These are phyloP conservation scores for Metalampra italica DNA, from an alignment of 2,888 invertebrate species.

Conservation along the genomic window DNA sequence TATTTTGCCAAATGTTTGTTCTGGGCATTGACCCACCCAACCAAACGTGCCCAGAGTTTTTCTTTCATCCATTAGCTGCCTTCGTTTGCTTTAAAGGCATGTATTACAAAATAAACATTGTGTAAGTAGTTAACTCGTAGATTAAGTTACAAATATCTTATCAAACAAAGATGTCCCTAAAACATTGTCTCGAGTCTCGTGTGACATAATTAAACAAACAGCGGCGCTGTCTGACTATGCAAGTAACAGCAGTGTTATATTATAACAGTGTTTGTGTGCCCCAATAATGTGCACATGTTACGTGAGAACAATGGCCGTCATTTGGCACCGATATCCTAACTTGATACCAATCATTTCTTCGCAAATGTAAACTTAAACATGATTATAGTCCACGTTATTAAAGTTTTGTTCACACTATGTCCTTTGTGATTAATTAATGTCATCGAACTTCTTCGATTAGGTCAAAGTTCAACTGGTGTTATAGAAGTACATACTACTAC, in stretches of 20 bases:
- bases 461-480: too few relatives aligned
- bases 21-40: background rate
- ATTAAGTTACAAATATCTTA: slow-evolving; percentile 2
- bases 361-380: too few relatives aligned
- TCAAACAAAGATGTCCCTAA: slow-evolving; percentile 8
- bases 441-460: too few relatives aligned
- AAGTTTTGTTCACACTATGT: too few relatives aligned
- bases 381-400: too few relatives aligned
- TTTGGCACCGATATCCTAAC: slow-evolving; percentile 15
- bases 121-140: background rate
- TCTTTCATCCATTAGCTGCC: background rate
- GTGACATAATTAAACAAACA: slow-evolving; percentile 37
- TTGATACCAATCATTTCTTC: too few relatives aligned
- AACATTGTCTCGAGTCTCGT: background rate
- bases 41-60: background rate
- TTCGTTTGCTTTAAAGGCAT: background rate
- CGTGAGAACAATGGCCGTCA: slow-evolving; percentile 37
- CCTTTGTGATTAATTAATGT: too few relatives aligned
- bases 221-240: slow-evolving; percentile 25
- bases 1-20: too few relatives aligned
- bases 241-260: too few relatives aligned
- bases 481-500: too few relatives aligned
- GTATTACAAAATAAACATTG: slow-evolving; percentile 4
- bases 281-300: slow-evolving; percentile 39
- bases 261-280: slow-evolving; percentile 45